Conservation (phyloP, 1,140 invertebrate genomes). For the Colletes latitarsis region DNA sequence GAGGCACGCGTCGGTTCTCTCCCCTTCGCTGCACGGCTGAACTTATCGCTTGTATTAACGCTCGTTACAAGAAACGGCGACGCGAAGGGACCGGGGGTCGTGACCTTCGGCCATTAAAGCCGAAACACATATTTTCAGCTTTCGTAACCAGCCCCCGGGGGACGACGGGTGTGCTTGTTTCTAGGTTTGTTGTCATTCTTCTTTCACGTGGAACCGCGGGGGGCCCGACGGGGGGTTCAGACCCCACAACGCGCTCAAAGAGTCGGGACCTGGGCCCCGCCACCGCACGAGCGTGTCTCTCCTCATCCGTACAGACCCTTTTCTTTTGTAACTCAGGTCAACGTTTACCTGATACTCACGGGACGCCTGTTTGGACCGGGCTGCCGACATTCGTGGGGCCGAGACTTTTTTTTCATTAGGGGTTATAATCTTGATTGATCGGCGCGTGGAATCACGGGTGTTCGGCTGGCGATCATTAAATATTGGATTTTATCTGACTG, state of each 20-base stretch:
- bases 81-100: conserved; percentile 15
- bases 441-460: conserved; percentile 3
- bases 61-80: conserved; percentile 32
- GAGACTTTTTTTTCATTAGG: conserved; percentile 21
- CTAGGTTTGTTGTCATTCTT: conserved; percentile 71
- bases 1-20: conserved; percentile 48
- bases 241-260: conserved; percentile 72
- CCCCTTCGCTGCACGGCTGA: not conserved
- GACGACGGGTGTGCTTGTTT: conserved; percentile 60
- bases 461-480: conserved; percentile 1
- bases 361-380: not conserved
- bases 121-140: conserved; percentile 53
- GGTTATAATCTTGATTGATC: conserved; percentile 57
- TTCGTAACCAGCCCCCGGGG: conserved; percentile 28
- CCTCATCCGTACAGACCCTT: conserved; percentile 7
- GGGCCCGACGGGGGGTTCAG: conserved; percentile 60
- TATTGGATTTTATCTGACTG: not conserved
- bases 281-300: conserved; percentile 26
- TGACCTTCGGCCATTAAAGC: conserved; percentile 48
- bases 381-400: conserved; percentile 16
- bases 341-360: not conserved
- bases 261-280: conserved; percentile 46
- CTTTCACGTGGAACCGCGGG: conserved; percentile 63
- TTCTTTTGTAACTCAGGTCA: not conserved
- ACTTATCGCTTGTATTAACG: conserved; percentile 58